A percentile compares a stretch with the other conserved stretches of the same genome.
Conservation (phyloP, 2,113 vertebrate genomes). For the Phalacrocorax carbo region DNA sequence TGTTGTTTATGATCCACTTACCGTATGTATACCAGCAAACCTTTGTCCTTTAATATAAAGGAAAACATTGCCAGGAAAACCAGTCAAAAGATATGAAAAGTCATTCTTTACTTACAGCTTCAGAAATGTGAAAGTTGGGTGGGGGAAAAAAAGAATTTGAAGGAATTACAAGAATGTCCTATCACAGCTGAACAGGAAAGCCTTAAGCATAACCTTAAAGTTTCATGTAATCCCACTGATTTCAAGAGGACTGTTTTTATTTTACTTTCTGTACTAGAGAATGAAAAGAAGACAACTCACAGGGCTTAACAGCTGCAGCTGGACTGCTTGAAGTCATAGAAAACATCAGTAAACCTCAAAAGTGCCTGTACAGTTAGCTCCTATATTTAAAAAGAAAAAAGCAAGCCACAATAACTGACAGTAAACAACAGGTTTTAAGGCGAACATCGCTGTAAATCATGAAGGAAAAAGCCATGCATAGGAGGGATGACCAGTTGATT, state of each 20-base stretch:
- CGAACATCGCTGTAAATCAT: fast-evolving
- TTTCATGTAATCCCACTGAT: not conserved
- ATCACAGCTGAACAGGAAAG: not conserved
- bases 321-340: not conserved
- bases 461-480: not conserved
- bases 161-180: not conserved
- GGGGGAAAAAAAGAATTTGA: not conserved
- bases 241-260: not conserved
- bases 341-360: not conserved
- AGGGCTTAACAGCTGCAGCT: not conserved
- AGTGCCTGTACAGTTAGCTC: not conserved
- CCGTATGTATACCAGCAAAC: not conserved
- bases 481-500: not conserved
- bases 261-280: not conserved
- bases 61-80: not conserved
- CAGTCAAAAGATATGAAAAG: not conserved
- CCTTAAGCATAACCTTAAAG: not conserved
- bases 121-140: not conserved
- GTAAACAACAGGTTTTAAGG: not conserved
- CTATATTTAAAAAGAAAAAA: not conserved
- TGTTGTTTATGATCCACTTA: not conserved
- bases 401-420: not conserved
- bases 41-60: not conserved
- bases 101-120: not conserved
- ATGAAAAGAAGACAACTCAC: not conserved